Base-by-base conservation (phyloP, 2,888 invertebrate genomes). In the Xanthia togata region DNA sequence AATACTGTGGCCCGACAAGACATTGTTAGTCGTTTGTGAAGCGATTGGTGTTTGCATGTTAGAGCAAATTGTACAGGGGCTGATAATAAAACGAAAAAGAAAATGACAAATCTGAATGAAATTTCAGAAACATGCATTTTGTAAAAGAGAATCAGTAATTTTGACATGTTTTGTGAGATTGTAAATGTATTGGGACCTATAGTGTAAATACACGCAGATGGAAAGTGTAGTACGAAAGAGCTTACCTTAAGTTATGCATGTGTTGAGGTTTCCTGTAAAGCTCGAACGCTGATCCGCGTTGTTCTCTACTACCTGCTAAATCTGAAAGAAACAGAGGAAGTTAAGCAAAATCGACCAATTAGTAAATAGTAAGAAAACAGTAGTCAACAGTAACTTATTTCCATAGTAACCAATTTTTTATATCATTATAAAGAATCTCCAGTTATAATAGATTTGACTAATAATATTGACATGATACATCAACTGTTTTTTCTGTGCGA, bases 231-330 rank as follows among this genome's bases (percentile, higher is more conserved):
- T 76, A n/a, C 59, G 38, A 62, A 31, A 79, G 65, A 83, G 68
- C 95, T 96, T 97, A 98, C 98, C 98, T 98, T 94, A 98, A 95
- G 91, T 98, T 98, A 93, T 98, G 98, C 97, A 98, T 98, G 93
- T 98, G 98, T 91, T 98, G 97, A 17, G 99, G 99, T 95, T 99
- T 99, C 86, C 99, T 97, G 93, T 99, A 99, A 82, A 99, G 96
- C 94, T 99, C 99, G 93, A 99, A 99, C n/a, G 99, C 99, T 83
- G 99, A 99, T 47, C 99, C 99, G 73, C 99, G 97, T 91, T 99
- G 99, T 92, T 99, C 99, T 89, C 98, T 97, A 90, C 98, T 98
- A 69, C 99, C 98, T 72, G 98, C 98, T 92, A 99, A 96, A 93
- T 97, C 97, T 94, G 92, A 1, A 76, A 85, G 23, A 35, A 63